Evolutionary conservation across 2,797 vertebrate species (phyloP).

Genomic region (Falco biarmicus): DNA sequence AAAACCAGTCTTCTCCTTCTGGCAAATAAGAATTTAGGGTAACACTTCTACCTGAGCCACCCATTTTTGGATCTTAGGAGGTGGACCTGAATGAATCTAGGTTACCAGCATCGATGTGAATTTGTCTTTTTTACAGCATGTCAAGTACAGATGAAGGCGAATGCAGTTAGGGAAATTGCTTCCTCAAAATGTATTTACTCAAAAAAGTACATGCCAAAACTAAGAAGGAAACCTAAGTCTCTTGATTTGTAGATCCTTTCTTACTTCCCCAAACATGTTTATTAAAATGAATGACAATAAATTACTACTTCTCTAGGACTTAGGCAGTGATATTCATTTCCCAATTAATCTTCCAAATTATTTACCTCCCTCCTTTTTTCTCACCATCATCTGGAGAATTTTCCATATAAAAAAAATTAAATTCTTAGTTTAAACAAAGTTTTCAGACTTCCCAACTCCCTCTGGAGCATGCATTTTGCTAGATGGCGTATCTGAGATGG

Average conservation of each 20-base stretch:
- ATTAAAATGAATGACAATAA: background rate
- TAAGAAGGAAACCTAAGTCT: background rate
- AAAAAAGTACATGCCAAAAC: background rate
- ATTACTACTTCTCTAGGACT: background rate
- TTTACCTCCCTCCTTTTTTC: background rate
- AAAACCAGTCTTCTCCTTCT: background rate
- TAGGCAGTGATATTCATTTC: background rate
- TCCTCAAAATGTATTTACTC: background rate
- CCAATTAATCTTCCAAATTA: background rate
- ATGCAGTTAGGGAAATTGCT: background rate
- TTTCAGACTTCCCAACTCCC: background rate
- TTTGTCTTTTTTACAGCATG: background rate
- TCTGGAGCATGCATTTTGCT: background rate
- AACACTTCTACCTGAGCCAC: background rate
- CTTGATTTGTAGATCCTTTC: background rate
- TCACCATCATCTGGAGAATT: background rate
- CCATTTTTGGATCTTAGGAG: background rate
- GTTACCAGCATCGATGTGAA: background rate
- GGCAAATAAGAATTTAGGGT: background rate
- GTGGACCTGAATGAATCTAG: background rate
- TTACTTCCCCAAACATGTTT: background rate
- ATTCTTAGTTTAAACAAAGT: background rate
- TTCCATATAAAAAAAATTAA: background rate
- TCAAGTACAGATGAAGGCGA: background rate
- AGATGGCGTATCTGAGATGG: fast-evolving